Percentiles rank a stretch among this genome's conserved stretches.
Conservation (phyloP, 2,888 invertebrate genomes). For the Graphium colonna region DNA sequence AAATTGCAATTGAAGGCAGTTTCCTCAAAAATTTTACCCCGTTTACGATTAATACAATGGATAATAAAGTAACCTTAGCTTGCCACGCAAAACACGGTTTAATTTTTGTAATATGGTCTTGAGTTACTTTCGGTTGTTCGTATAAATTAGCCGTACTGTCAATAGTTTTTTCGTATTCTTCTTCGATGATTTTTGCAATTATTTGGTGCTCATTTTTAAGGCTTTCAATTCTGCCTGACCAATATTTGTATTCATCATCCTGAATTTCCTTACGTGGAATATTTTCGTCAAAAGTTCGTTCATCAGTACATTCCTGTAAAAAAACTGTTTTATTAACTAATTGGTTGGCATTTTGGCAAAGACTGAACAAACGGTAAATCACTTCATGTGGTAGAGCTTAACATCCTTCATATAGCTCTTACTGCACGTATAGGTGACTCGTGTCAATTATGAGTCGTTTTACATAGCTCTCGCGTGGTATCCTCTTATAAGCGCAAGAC, state of each 20-base stretch:
- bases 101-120: conserved; percentile 54
- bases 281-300: conserved; percentile 41
- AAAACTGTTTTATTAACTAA: background rate
- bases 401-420: too few relatives aligned
- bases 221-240: conserved; percentile 59
- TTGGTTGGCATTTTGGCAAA: too few relatives aligned
- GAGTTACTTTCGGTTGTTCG: conserved; percentile 43
- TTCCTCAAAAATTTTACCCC: too few relatives aligned
- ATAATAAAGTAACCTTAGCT: conserved; percentile 43
- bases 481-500: too few relatives aligned
- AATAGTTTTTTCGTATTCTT: conserved; percentile 62
- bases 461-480: too few relatives aligned
- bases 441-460: too few relatives aligned
- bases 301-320: conserved; percentile 43
- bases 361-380: background rate
- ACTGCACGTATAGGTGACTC: too few relatives aligned
- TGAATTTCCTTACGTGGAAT: conserved; percentile 35
- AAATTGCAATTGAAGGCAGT: too few relatives aligned
- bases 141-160: conserved; percentile 47
- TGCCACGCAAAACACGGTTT: conserved; percentile 65
- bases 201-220: conserved; percentile 63
- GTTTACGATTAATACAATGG: background rate
- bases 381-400: too few relatives aligned
- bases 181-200: conserved; percentile 65
- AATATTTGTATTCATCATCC: conserved; percentile 55